Evolutionary conservation across 2,888 invertebrate genomes (phyloP), one percentile per base, ranked within the genome.

Genomic region (Drosophila austrosaltans): DNA sequence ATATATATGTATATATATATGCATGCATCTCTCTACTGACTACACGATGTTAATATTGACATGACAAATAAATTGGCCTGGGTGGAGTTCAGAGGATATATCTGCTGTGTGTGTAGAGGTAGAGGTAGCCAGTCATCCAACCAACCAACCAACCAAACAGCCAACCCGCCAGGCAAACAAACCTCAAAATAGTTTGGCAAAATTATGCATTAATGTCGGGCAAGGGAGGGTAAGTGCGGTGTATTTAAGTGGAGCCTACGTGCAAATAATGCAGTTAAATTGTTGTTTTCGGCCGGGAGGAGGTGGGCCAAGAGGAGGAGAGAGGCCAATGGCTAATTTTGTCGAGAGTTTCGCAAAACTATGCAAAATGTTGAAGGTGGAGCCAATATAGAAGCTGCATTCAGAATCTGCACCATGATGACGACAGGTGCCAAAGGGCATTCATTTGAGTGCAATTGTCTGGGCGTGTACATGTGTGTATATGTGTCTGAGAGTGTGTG

Each of bases 111-210:
- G 12, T 72, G 28, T 28, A 5, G 30, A 58, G 72, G 75, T 78
- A 12, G 48, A 48, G 48, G 48, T 48, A 48, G 25, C 44, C 48
- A 48, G 22, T 22, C 48, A 48, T 69, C 81, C 76, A 71, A 77
- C 65, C 78, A 30, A 3, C 16, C 16, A 16, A 16, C 65, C 78
- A 30, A 3, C 16, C 16, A 16, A 16, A 16, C 16, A 32, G 88
- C 78, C 57, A 71, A 79, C 69, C 82, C 78, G 76, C 74, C 72
- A 77, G 87, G 87, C 89, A 82, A 82, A 81, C 78, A 81, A 86
- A 87, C 88, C 88, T 77, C 88, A 86, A 89, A 89, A 86, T 86
- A 86, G 86, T 89, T 89, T 86, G 86, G 87, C 84, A 86, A 86
- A 89, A 86, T 86, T 86, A 89, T 86, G 88, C 89, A 89, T 89